These are phyloP conservation scores for Syrmaticus mikado DNA, from an alignment of 2,113 vertebrate species.

Conservation along the genomic window DNA sequence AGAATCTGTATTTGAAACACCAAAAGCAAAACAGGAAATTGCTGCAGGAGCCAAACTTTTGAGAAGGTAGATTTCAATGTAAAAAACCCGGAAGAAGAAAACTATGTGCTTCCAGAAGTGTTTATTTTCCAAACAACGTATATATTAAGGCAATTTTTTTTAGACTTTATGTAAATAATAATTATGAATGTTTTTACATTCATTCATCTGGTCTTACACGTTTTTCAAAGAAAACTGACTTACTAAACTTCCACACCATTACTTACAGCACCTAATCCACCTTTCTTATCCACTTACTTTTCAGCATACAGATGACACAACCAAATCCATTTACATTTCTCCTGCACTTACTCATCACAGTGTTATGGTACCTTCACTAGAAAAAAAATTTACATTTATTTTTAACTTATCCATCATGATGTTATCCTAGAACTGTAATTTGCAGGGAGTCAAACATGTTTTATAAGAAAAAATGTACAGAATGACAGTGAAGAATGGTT, in stretches of 20 bases:
- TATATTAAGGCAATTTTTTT: background rate
- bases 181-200: background rate
- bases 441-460: background rate
- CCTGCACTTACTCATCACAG: background rate
- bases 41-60: background rate
- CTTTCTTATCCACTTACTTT: background rate
- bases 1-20: background rate
- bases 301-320: background rate
- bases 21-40: background rate
- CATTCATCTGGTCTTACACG: background rate
- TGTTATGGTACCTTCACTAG: background rate
- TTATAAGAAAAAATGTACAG: background rate
- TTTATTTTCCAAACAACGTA: background rate
- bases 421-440: background rate
- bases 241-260: background rate
- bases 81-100: background rate
- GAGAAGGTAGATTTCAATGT: background rate
- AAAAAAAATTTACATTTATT: constrained; percentile 10
- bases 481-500: background rate
- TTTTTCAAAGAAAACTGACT: background rate
- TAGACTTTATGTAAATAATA: background rate
- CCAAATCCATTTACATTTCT: background rate
- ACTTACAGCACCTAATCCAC: background rate
- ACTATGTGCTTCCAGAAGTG: background rate
- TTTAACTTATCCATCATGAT: background rate